phyloP scores from a whole-genome alignment of 2,797 vertebrate species.

The Takifugu ocellatus region DNA sequence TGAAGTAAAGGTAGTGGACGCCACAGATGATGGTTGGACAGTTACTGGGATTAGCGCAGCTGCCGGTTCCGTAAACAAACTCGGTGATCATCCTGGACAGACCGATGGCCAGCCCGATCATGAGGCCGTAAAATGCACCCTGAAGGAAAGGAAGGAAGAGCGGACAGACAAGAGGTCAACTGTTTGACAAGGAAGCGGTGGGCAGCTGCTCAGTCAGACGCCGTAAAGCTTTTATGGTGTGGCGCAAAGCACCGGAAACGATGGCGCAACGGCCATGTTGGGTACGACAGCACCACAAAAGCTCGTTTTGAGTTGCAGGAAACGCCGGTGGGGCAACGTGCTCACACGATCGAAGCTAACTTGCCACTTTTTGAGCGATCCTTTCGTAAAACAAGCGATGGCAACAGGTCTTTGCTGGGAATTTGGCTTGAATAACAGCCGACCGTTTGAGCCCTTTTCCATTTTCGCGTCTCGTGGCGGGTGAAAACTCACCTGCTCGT shows the following conservation, averaged over 20 bases:
- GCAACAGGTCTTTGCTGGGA: too few relatives aligned
- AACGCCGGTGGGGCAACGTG: background rate
- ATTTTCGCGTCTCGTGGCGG: background rate
- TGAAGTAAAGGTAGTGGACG: constrained; percentile 95
- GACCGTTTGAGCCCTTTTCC: too few relatives aligned
- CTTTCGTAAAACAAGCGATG: too few relatives aligned
- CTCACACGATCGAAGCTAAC: background rate
- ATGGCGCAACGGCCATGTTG: too few relatives aligned
- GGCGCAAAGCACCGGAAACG: too few relatives aligned
- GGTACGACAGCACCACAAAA: too few relatives aligned
- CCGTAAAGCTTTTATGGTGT: too few relatives aligned
- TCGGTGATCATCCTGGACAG: constrained; percentile 87
- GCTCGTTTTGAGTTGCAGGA: background rate
- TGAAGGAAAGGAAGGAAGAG: constrained; percentile 49
- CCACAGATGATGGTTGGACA: constrained; percentile 92
- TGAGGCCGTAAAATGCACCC: constrained; percentile 92
- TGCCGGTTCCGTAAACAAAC: constrained; percentile 88
- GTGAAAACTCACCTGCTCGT: constrained; percentile 76
- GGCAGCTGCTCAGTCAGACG: too few relatives aligned
- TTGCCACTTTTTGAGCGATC: background rate
- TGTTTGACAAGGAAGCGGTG: too few relatives aligned
- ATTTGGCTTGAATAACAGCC: too few relatives aligned
- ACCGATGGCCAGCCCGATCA: constrained; percentile 81
- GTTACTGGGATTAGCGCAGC: constrained; percentile 78
- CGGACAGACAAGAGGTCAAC: background rate